A percentile compares a stretch with the other conserved stretches of the same genome.
phyloP scores from a whole-genome alignment of 2,797 vertebrate genomes.

The Thunnus albacares region DNA sequence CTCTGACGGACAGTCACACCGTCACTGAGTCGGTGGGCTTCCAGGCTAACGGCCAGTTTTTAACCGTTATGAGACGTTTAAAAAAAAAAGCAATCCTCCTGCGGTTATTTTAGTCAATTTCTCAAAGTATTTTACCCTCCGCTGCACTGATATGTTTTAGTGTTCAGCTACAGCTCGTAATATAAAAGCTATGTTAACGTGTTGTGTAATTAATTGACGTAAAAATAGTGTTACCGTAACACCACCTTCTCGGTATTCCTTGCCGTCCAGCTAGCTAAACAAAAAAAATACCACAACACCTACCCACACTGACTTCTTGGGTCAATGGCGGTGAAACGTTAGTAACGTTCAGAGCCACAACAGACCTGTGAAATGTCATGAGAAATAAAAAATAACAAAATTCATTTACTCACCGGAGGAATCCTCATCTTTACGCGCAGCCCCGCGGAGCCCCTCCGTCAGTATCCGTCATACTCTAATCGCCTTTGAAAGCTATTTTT shows the following conservation, averaged over 20 bases:
- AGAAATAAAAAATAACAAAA: slow-evolving; percentile 47
- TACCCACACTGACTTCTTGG: slow-evolving; percentile 13
- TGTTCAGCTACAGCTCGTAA: slow-evolving; percentile 9
- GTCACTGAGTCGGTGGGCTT: slow-evolving; percentile 40
- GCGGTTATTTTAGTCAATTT: background rate
- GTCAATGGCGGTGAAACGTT: slow-evolving; percentile 67
- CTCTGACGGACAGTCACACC: slow-evolving; percentile 54
- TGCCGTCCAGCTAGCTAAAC: slow-evolving; percentile 14
- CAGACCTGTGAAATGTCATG: slow-evolving; percentile 57
- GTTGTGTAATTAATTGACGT: slow-evolving; percentile 62
- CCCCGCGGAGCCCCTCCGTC: slow-evolving; percentile 69
- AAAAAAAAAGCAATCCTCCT: background rate
- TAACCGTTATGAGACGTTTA: background rate
- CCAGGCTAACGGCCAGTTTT: background rate
- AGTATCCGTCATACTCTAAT: slow-evolving; percentile 68
- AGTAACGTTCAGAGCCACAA: slow-evolving; percentile 35
- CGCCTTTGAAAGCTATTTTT: slow-evolving; percentile 66
- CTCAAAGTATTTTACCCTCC: background rate
- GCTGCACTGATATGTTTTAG: background rate
- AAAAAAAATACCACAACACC: background rate
- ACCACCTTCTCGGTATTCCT: slow-evolving; percentile 12
- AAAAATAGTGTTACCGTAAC: slow-evolving; percentile 40
- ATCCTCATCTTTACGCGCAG: slow-evolving; percentile 82
- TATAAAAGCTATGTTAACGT: slow-evolving; percentile 24
- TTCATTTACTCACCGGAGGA: slow-evolving; percentile 82